Conservation (phyloP, 2,888 invertebrate species). For the Drosophila sordidapex region DNA sequence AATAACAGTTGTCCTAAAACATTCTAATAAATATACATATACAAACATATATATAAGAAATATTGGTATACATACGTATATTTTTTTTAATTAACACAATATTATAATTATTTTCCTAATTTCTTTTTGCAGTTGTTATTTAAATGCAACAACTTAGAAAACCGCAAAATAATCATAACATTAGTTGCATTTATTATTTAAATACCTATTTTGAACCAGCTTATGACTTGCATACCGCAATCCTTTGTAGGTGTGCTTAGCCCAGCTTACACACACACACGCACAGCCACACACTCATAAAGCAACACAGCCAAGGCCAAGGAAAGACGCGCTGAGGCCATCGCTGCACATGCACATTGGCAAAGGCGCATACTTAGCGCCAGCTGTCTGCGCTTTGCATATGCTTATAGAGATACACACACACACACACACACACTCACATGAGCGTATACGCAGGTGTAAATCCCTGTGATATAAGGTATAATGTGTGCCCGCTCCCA, state of each 20-base stretch:
- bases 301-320: constrained; percentile 43
- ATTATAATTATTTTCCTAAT: rapidly evolving
- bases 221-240: constrained; percentile 6
- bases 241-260: constrained; percentile 23
- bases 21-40: not conserved
- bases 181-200: not conserved
- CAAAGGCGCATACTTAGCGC: constrained; percentile 43
- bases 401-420: constrained; percentile 26
- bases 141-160: not conserved
- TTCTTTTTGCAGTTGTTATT: not conserved
- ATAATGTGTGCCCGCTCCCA: constrained; percentile 1
- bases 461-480: not conserved
- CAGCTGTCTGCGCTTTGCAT: constrained; percentile 51
- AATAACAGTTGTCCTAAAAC: not conserved
- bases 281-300: not conserved
- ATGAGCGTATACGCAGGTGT: not conserved
- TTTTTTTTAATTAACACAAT: not conserved
- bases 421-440: not conserved
- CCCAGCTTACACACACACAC: not conserved
- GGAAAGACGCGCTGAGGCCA: constrained; percentile 22
- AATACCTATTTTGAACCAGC: not conserved
- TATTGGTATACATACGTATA: not conserved
- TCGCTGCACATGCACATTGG: constrained; percentile 16
- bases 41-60: not conserved
- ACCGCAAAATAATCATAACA: not conserved